Evolutionary conservation across 2,113 vertebrate genomes (phyloP), one percentile per base, ranked within the genome.

Genomic region (Dipodomys spectabilis): DNA sequence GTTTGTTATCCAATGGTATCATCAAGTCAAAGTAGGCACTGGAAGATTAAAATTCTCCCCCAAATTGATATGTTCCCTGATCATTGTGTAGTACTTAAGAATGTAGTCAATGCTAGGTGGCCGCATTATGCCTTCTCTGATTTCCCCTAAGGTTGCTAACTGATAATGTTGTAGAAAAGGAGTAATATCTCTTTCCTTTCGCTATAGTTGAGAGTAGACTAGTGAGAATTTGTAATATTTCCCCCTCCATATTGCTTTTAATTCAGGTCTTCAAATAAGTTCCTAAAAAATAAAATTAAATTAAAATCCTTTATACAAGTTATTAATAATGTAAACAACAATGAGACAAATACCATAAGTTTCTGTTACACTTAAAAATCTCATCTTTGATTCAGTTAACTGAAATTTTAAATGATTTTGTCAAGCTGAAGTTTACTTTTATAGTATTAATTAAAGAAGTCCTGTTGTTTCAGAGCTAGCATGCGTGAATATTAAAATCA

Each of bases 191-290:
- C 39, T 32, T 69, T 83, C 1, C 30, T 10, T 72, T 81, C 86
- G 7, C 25, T 65, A 67, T 79, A 77, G 68, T 77, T 91, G 57
- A 89, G 88, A 94, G 67, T 8, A 88, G 71, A 68, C 77, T 85
- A 84, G 87, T 83, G 74, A 90, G 28, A 68, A 87, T 53, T 44
- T 90, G 32, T 27, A 84, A 18, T 82, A 57, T 88, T 82, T 86
- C 35, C 64, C 86, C 82, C n/a, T 84, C 5, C 6, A 6, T 72
- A 64, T 53, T 65, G 64, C 86, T 72, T 94, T 96, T 84, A 87
- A 53, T 82, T 74, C 27, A 75, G 6, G 27, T 32, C 20, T 64
- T 23, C 75, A 82, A 87, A 8, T n/a, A 25, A 30, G 39, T 32
- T 22, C n/a, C 13, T 75, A 73, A 62, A 75, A 93, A 44, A 60